Conservation (phyloP, 2,113 vertebrate species). For the Trematomus loennbergii region DNA sequence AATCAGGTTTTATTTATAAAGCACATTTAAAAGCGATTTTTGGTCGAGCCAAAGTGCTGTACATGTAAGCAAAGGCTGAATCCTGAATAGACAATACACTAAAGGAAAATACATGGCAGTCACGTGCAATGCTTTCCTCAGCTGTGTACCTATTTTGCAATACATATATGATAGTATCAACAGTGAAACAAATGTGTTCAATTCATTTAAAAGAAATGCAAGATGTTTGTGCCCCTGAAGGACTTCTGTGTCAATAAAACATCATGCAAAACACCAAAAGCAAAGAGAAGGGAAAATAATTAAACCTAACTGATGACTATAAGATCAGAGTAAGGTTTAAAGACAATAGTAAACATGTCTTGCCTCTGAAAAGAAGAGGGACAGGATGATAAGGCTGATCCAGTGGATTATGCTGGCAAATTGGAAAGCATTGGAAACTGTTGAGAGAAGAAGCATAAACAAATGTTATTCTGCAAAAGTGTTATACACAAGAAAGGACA, state of each 20-base stretch:
- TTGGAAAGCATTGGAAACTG: constrained; percentile 96
- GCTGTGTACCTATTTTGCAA: constrained; percentile 13
- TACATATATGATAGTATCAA: background rate
- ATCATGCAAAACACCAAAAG: no score
- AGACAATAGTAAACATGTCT: constrained; percentile 35
- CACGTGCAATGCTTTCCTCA: background rate
- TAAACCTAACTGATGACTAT: background rate
- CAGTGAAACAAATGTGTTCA: constrained; percentile 24
- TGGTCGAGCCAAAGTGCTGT: no score
- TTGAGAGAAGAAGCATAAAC: constrained; percentile 43
- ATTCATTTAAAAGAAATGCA: constrained; percentile 15
- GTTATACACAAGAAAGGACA: background rate
- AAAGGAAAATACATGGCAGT: constrained; percentile 11
- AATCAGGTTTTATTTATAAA: no score
- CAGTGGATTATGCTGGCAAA: constrained; percentile 97
- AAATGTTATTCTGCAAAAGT: constrained; percentile 9
- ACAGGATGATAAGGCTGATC: constrained; percentile 98
- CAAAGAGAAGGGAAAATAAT: background rate
- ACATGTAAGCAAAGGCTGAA: constrained; percentile 29
- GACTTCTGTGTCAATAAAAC: background rate
- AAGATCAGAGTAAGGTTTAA: background rate
- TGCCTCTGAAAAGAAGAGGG: constrained; percentile 98
- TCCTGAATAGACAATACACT: background rate
- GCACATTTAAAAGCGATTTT: no score
- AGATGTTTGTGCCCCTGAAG: background rate